A percentile compares a stretch with the other conserved stretches of the same genome.
Conservation (phyloP, 2,888 invertebrate genomes). For the Lasiommata megera region DNA sequence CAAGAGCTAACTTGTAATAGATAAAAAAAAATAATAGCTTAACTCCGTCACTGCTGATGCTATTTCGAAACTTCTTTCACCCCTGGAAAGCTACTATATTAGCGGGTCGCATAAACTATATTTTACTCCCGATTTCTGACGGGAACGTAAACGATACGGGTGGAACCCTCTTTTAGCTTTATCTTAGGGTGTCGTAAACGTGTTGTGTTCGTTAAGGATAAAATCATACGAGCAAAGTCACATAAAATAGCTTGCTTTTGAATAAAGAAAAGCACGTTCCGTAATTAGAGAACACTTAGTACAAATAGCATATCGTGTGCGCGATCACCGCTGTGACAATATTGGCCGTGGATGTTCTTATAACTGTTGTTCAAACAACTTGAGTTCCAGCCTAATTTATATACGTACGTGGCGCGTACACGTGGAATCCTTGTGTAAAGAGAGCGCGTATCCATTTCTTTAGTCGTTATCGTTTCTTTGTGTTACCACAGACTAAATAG, state of each 20-base stretch:
- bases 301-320: conserved; percentile 46
- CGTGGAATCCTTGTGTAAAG: conserved; percentile 39
- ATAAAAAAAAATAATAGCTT: too few species aligned
- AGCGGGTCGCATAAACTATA: too few species aligned
- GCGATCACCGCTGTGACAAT: conserved; percentile 62
- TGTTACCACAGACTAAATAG: too few species aligned
- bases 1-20: too few species aligned
- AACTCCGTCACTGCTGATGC: too few species aligned
- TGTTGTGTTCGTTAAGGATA: too few species aligned
- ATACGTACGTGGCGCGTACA: conserved; percentile 36
- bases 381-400: conserved; percentile 64
- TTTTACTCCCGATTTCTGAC: too few species aligned
- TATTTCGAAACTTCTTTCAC: too few species aligned
- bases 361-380: conserved; percentile 61
- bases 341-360: conserved; percentile 50
- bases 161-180: too few species aligned
- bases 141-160: too few species aligned
- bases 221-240: background rate
- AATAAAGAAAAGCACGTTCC: conserved; percentile 32
- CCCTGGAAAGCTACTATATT: too few species aligned
- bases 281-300: conserved; percentile 53
- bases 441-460: conserved; percentile 13
- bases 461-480: background rate
- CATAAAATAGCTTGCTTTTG: background rate
- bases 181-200: too few species aligned